Conservation (phyloP, 2,113 vertebrate genomes). For the Lynx canadensis region DNA sequence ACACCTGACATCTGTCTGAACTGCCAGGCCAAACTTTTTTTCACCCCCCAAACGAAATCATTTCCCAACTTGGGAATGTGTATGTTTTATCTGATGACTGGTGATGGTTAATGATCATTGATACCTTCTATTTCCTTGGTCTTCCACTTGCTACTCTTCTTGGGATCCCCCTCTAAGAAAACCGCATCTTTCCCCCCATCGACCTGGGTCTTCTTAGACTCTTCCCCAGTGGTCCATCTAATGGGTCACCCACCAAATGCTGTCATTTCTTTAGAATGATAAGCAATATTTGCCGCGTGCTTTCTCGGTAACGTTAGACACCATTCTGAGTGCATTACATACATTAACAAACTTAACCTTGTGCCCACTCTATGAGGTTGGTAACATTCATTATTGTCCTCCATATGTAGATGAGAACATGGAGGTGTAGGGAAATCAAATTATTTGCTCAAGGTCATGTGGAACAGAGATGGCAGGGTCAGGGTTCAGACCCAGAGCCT, state of each 20-base stretch:
- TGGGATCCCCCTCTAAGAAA: background rate
- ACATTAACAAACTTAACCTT: background rate
- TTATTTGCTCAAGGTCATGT: background rate
- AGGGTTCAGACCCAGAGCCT: background rate
- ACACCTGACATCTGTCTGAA: background rate
- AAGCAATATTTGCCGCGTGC: background rate
- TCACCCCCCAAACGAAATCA: background rate
- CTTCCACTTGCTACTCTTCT: background rate
- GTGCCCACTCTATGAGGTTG: background rate
- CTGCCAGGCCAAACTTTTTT: background rate
- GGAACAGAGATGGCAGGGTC: background rate
- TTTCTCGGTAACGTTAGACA: background rate
- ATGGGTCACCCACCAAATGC: background rate
- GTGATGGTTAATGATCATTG: fast-evolving
- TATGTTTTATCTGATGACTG: fast-evolving
- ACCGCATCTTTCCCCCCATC: background rate
- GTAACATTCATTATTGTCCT: background rate
- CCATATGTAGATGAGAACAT: background rate
- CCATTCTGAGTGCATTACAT: background rate
- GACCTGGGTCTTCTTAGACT: background rate
- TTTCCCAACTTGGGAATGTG: background rate
- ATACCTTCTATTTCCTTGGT: background rate
- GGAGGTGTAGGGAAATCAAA: background rate
- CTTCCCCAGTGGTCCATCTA: background rate
- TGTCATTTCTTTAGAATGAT: background rate